phyloP scores from a whole-genome alignment of 30 jellyfish, hydroid and myxozoan genomes.

The Morbakka virulenta region DNA sequence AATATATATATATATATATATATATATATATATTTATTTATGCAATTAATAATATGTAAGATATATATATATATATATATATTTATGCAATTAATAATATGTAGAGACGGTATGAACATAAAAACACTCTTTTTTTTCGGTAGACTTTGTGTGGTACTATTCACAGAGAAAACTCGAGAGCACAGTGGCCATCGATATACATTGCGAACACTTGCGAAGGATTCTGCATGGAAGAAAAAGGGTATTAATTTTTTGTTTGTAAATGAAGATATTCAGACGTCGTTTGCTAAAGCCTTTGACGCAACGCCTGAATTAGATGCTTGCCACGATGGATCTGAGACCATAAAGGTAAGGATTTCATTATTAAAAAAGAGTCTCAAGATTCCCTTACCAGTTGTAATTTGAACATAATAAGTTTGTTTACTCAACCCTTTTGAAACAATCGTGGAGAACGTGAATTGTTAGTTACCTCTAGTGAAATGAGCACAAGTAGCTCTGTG shows the following conservation, averaged over 20 bases:
- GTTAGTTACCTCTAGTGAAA: too few relatives aligned
- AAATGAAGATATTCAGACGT: conserved; percentile 56
- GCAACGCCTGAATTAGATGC: not conserved
- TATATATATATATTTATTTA: too few relatives aligned
- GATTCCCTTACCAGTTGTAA: not conserved
- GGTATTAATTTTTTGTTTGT: conserved; percentile 57
- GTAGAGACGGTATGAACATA: too few relatives aligned
- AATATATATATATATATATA: too few relatives aligned
- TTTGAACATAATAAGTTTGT: too few relatives aligned
- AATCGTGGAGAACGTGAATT: too few relatives aligned
- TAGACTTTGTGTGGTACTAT: conserved; percentile 71
- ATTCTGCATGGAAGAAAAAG: conserved; percentile 22
- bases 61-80: too few relatives aligned
- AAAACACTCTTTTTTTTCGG: not conserved
- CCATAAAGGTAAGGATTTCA: conserved; percentile 43
- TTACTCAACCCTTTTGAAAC: too few relatives aligned
- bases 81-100: too few relatives aligned
- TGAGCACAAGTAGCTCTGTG: too few relatives aligned
- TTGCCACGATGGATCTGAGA: conserved; percentile 50
- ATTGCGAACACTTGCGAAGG: conserved; percentile 64
- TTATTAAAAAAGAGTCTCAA: not conserved
- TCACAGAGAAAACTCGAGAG: conserved; percentile 40
- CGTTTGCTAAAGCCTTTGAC: conserved; percentile 7
- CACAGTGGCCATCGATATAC: conserved; percentile 59
- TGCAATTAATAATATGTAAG: too few relatives aligned